A percentile compares a stretch with the other conserved stretches of the same genome.
These are phyloP conservation scores for Euleptes europaea DNA, from an alignment of 2,113 vertebrate genomes.

Conservation along the genomic window DNA sequence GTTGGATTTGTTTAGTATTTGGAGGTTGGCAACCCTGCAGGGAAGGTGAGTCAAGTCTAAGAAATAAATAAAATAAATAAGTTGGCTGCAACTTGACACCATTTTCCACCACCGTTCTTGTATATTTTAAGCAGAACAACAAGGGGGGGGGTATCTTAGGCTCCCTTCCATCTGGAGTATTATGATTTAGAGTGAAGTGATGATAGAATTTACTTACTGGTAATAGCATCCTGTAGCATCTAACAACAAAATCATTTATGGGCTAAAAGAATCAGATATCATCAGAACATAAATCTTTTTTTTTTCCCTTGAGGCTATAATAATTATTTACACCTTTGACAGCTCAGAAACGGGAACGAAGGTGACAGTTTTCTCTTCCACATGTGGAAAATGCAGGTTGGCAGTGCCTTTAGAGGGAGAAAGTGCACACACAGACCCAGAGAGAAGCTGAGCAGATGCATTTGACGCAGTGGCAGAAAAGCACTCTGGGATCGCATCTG, in stretches of 20 bases:
- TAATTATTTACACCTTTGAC: conserved; percentile 57
- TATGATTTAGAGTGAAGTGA: conserved; percentile 40
- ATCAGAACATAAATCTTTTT: conserved; percentile 50
- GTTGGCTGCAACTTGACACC: too few relatives aligned
- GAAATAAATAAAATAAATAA: too few relatives aligned
- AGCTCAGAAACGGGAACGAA: conserved; percentile 49
- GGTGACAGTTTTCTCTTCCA: conserved; percentile 55
- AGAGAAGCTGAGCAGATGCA: conserved; percentile 45
- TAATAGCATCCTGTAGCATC: conserved; percentile 52
- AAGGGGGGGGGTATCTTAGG: conserved; percentile 39
- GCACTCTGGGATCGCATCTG: conserved; percentile 41
- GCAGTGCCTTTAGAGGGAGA: conserved; percentile 40
- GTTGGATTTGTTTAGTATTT: too few relatives aligned
- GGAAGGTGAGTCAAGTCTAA: too few relatives aligned
- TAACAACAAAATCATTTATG: conserved; percentile 58
- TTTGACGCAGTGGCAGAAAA: conserved; percentile 54
- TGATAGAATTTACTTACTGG: conserved; percentile 58
- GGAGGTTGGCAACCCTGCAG: too few relatives aligned
- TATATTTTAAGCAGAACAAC: neutral
- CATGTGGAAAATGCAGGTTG: conserved; percentile 45
- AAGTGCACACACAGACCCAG: neutral
- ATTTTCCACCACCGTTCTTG: too few relatives aligned
- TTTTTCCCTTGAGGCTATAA: conserved; percentile 32
- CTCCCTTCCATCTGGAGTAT: conserved; percentile 9
- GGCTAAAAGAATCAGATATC: conserved; percentile 46